Percentiles rank a stretch among this genome's conserved stretches.
Conservation (phyloP, 2,113 vertebrate genomes). For the Sakesphorus luctuosus region DNA sequence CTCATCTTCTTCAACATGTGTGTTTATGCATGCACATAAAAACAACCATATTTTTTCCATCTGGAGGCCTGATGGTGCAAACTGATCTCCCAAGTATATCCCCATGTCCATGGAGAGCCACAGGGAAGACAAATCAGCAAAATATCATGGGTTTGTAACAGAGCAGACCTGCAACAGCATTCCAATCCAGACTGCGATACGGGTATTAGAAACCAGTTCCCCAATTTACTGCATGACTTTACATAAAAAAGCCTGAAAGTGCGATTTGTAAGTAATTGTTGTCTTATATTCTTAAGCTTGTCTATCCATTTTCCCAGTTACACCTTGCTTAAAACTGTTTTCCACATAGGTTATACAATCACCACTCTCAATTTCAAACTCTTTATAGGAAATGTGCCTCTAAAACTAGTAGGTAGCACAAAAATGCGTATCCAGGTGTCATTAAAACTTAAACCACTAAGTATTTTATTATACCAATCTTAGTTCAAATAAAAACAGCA, state of each 20-base stretch:
- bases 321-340: neutral
- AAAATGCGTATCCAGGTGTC: neutral
- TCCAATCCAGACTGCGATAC: accelerated
- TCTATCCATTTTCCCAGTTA: neutral
- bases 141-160: neutral
- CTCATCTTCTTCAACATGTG: neutral
- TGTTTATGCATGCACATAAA: neutral
- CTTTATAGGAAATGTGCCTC: neutral
- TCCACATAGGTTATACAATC: neutral
- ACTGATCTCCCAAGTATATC: neutral
- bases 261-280: neutral
- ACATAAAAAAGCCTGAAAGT: neutral
- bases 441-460: neutral
- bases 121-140: neutral
- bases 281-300: neutral
- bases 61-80: neutral
- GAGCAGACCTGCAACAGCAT: neutral
- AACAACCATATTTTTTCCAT: neutral
- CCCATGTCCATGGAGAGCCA: neutral
- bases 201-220: neutral
- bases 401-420: neutral
- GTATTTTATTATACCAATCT: neutral
- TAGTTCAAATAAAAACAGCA: neutral
- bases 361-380: neutral
- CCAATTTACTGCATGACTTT: neutral